phyloP scores from a whole-genome alignment of 2,888 invertebrate genomes.

The Aporophyla nigra region DNA sequence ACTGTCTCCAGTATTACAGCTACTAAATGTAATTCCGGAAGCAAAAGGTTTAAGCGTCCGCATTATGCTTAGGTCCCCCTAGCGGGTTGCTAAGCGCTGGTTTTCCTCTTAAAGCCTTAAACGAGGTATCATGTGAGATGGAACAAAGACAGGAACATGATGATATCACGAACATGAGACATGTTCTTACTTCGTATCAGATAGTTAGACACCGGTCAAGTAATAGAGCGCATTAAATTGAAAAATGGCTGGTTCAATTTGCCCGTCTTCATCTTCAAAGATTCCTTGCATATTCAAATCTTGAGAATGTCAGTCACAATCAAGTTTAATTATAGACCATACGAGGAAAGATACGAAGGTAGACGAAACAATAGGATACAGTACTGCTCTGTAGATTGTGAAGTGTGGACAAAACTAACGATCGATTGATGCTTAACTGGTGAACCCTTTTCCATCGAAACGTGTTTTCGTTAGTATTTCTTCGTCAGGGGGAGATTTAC shows the following conservation, averaged over 20 bases:
- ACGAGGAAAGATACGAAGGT: background rate
- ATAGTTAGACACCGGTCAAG: slow-evolving; percentile 5
- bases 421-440: background rate
- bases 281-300: slow-evolving; percentile 30
- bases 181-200: background rate
- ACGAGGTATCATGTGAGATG: too few species aligned
- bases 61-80: too few species aligned
- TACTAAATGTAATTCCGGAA: too few species aligned
- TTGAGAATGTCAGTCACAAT: slow-evolving; percentile 46
- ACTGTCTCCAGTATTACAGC: too few species aligned
- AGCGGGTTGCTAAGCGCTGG: too few species aligned
- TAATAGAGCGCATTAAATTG: slow-evolving; percentile 23
- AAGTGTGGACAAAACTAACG: background rate
- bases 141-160: too few species aligned
- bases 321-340: slow-evolving; percentile 28
- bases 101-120: too few species aligned
- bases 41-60: too few species aligned
- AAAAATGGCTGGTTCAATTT: slow-evolving; percentile 47
- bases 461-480: background rate
- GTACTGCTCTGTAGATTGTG: background rate
- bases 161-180: background rate
- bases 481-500: background rate
- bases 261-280: slow-evolving; percentile 32
- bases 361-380: slow-evolving; percentile 7
- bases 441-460: too few species aligned